Evolutionary conservation across 1,140 invertebrate species (phyloP), one percentile per base, ranked within the genome.

Genomic region (Anagrus nilaparvatae): DNA sequence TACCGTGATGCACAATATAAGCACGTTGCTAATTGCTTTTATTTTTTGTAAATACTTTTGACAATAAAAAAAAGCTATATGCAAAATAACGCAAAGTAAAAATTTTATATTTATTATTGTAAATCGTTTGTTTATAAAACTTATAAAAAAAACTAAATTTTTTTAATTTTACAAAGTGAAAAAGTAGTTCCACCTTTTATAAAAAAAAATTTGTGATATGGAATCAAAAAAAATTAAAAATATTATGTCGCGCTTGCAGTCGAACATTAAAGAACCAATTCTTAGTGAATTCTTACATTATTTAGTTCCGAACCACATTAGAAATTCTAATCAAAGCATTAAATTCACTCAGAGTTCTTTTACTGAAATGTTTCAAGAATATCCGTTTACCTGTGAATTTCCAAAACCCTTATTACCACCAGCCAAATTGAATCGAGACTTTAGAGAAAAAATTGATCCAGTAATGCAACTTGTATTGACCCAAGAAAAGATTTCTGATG

Each of bases 341-440:
- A 50, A 32, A 27, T 16, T 2, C 13, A 20, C n/a, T 19, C 9
- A n/a, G n/a, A n/a, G n/a, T n/a, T 31, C 3, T 14, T 10, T 51
- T 9, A 48, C 51, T 8, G 47, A 49, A 39, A 44, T 55, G 9
- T 54, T 49, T 44, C 44, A 57, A 47, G 42, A 48, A 16, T 64
- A 56, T 53, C 62, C 63, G 7, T 67, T 56, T 20, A 33, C 43
- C 35, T 57, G 56, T 46, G 59, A 63, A 47, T 47, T 63, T 32
- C 62, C 65, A 37, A 65, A 59, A 43, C 65, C 65, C 23, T 43
- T 67, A 23, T 48, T 67, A 20, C 65, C 65, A 10, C 61, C 61
- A 13, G 54, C 44, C 20, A 59, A 44, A 45, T 42, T 58, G 12
- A 47, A 58, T 33, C 46, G 55, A 36, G 48, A 49, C 44, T 50